These are phyloP conservation scores for Caenorhabditis tropicalis DNA, from an alignment of 1,140 invertebrate species.

Conservation along the genomic window DNA sequence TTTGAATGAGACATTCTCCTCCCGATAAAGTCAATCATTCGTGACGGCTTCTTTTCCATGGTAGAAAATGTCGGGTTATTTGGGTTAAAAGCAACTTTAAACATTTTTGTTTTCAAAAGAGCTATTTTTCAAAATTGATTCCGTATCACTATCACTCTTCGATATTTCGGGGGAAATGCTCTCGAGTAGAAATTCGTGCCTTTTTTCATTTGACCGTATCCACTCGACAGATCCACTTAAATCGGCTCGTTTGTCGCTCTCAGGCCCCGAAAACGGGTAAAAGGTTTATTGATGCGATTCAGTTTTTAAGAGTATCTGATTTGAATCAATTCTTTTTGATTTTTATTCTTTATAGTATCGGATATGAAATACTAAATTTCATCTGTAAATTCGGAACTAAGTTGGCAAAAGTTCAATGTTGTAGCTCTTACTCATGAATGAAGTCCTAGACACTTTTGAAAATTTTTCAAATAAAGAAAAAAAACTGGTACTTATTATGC, in stretches of 20 bases:
- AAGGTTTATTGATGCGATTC: constrained; percentile 23
- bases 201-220: constrained; percentile 20
- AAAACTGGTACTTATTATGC: too few relatives aligned
- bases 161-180: not conserved
- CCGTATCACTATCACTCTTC: not conserved
- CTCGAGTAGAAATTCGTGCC: constrained; percentile 27
- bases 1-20: not conserved
- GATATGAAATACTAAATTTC: too few relatives aligned
- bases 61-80: not conserved
- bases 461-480: too few relatives aligned
- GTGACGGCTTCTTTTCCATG: not conserved
- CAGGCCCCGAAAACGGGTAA: not conserved
- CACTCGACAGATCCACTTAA: constrained; percentile 34
- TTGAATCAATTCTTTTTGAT: not conserved
- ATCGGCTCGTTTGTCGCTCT: constrained; percentile 32
- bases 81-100: not conserved
- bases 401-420: too few relatives aligned
- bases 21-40: not conserved
- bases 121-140: not conserved
- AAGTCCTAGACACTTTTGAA: too few relatives aligned
- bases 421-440: too few relatives aligned
- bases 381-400: too few relatives aligned
- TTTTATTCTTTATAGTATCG: not conserved
- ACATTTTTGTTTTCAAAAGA: not conserved
- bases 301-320: not conserved